Base-by-base conservation (phyloP, 2,888 invertebrate genomes). In the Ochlodes sylvanus region DNA sequence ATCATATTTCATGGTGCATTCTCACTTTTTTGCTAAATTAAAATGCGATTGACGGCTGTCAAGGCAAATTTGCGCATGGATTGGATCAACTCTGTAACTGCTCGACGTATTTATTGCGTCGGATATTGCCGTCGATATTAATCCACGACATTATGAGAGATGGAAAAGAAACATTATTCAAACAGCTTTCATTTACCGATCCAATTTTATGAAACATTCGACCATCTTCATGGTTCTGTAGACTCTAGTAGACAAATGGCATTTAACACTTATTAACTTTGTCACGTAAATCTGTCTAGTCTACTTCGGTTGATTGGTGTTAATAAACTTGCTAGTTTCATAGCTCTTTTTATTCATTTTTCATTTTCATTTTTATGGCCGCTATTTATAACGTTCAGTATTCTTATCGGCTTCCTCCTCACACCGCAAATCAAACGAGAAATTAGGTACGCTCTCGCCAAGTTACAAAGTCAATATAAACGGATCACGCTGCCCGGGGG, bases 381-480 rank as follows among this genome's bases (percentile, higher is more conserved):
- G 5, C 27, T 27, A n/a, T n/a, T 27, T 27, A 5, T 27, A 4
- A 27, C 27, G 27, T 27, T 27, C 27, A 27, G 27, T 5, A 58
- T 14, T 27, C 12, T 15, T 17, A n/a, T 15, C 3, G 12, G 10
- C 9, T 10, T 41, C 17, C 38, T 12, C 19, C 19, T 6, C 10
- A 12, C 12, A 56, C 12, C 38, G 12, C 38, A 38, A 38, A 38
- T 38, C 12, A 38, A 38, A 38, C 12, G 38, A 12, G 12, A 38
- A 38, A 38, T 38, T 47, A 17, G 3, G 6, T 17, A 15, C 5
- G 15, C 2, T 0, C 15, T 9, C 42, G 6, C 4, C 21, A 9
- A 57, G 50, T 56, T 38, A 14, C 17, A 38, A 57, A 64, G 56
- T 63, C 57, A 57, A 44, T 38, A 57, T 54, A 17, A 57, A 19